These are phyloP conservation scores for Trichoplusia ni DNA, from an alignment of 1,140 invertebrate genomes.

Conservation along the genomic window DNA sequence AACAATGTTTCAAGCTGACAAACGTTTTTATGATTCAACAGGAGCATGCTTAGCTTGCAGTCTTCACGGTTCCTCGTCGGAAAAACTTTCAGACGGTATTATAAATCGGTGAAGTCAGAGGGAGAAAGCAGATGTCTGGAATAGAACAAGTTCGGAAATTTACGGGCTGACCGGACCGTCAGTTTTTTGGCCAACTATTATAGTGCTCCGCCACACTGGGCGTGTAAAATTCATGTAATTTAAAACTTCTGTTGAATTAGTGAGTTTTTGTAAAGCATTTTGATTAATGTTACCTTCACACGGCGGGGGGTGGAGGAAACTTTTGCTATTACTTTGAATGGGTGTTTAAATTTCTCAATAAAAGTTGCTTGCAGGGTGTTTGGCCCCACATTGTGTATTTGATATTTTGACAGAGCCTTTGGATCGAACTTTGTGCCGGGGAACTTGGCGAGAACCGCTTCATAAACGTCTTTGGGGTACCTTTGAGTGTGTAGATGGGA, in stretches of 20 bases:
- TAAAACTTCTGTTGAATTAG: conserved; percentile 43
- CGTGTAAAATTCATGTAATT: conserved; percentile 44
- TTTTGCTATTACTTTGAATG: conserved; percentile 56
- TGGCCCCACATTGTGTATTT: conserved; percentile 39
- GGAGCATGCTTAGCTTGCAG: conserved; percentile 26
- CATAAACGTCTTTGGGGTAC: conserved; percentile 27
- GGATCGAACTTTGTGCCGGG: conserved; percentile 30
- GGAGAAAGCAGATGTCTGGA: conserved; percentile 36
- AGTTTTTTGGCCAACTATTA: conserved; percentile 40
- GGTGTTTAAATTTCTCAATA: conserved; percentile 62
- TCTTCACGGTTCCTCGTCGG: conserved; percentile 4
- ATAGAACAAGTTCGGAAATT: conserved; percentile 36
- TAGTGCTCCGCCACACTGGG: conserved; percentile 32
- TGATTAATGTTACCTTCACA: conserved; percentile 40
- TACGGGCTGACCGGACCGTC: conserved; percentile 31
- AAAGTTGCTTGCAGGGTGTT: conserved; percentile 44
- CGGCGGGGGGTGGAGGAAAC: conserved; percentile 35
- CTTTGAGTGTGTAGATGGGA: conserved; percentile 15
- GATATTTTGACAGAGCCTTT: conserved; percentile 47
- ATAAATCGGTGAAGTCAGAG: conserved; percentile 26
- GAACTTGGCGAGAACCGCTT: conserved; percentile 31
- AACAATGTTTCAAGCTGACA: conserved; percentile 20
- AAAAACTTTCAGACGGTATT: conserved; percentile 30
- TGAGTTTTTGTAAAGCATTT: conserved; percentile 39
- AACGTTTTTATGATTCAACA: conserved; percentile 23